Conservation (phyloP, 2,113 vertebrate species). For the Nyctibius bracteatus region DNA sequence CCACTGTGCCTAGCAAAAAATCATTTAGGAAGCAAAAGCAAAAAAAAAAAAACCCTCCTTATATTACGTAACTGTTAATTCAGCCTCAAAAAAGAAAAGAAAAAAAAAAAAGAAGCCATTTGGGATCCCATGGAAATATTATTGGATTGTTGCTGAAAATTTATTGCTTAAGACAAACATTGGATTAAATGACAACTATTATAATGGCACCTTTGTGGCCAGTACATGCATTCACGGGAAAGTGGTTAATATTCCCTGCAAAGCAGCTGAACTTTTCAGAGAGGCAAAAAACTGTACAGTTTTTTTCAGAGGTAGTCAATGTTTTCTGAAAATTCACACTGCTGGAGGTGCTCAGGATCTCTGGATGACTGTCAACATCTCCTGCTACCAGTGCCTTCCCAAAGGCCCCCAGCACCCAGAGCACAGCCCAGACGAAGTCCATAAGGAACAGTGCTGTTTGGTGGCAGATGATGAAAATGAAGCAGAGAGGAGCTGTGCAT, state of each 20-base stretch:
- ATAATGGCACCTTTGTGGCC: conserved; percentile 21
- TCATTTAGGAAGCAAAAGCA: conserved; percentile 16
- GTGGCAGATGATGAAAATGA: not conserved
- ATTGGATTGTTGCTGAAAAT: conserved; percentile 35
- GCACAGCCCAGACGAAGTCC: not conserved
- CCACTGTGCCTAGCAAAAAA: conserved; percentile 48
- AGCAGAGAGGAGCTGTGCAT: not conserved
- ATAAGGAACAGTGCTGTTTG: accelerated
- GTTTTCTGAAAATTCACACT: not conserved
- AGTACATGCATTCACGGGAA: not conserved
- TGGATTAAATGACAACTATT: conserved; percentile 34
- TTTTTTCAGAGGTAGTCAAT: not conserved
- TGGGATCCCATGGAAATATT: conserved; percentile 13
- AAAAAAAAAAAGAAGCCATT: not conserved
- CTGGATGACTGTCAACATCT: not conserved
- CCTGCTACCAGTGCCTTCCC: not conserved
- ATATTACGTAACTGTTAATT: conserved; percentile 34
- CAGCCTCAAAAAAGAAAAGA: not conserved
- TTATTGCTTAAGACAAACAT: conserved; percentile 47
- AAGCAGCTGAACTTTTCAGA: conserved; percentile 8
- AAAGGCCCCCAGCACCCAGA: not conserved
- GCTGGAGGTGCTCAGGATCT: not conserved
- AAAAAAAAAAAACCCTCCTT: not conserved
- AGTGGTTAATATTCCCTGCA: not conserved
- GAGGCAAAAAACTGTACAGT: not conserved